Evolutionary conservation across 2,797 vertebrate genomes (phyloP).

Genomic region (Momotus momota): DNA sequence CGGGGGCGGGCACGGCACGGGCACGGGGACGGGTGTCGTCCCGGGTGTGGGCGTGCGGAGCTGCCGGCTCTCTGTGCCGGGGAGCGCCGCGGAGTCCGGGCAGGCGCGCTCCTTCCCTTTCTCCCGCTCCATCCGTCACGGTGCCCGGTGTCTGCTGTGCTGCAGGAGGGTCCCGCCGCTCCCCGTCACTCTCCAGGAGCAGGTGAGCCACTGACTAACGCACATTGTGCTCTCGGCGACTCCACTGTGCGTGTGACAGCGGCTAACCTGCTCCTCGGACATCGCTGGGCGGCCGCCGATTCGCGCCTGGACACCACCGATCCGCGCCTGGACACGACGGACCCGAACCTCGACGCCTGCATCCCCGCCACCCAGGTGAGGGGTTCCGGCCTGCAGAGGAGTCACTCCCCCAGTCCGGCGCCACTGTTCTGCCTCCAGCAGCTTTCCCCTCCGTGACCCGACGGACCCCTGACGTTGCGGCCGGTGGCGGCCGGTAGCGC

Average conservation of each 20-base stretch:
- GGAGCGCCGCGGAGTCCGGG: no score
- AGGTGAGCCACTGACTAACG: slow-evolving; percentile 99
- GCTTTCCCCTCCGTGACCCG: not conserved
- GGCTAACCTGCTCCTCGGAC: slow-evolving; percentile 97
- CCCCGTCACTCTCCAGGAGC: slow-evolving; percentile 86
- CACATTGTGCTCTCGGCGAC: slow-evolving; percentile 94
- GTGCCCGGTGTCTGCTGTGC: not conserved
- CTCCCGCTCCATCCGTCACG: not conserved
- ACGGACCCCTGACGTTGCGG: not conserved
- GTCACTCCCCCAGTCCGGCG: fast-evolving
- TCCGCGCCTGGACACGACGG: not conserved
- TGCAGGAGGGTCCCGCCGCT: not conserved
- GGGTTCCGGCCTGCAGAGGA: not conserved
- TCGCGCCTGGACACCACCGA: not conserved
- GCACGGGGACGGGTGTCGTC: not conserved
- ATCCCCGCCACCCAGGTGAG: not conserved
- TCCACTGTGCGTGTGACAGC: slow-evolving; percentile 99
- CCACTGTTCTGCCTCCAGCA: not conserved
- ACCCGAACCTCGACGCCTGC: not conserved
- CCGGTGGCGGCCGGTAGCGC: not conserved
- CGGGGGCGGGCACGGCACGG: not conserved
- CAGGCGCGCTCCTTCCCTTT: not conserved
- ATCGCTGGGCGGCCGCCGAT: slow-evolving; percentile 54
- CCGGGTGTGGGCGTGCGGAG: no score
- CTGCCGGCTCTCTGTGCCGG: no score